Percentiles rank a stretch among this genome's conserved stretches.
These are phyloP conservation scores for Euglossa dilemma DNA, from an alignment of 1,140 invertebrate genomes.

Conservation along the genomic window DNA sequence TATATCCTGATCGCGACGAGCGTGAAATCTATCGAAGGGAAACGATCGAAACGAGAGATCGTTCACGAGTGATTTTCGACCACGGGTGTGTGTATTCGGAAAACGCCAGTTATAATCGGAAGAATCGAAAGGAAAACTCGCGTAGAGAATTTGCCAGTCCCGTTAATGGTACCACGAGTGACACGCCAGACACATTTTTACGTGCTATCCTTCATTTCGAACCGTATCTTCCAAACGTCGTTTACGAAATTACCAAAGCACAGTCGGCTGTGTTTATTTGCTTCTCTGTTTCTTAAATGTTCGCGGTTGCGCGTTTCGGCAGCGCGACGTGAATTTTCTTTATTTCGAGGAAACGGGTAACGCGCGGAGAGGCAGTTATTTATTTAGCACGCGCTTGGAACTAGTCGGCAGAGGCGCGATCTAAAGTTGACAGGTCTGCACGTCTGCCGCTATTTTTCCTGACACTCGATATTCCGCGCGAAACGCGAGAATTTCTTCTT, in stretches of 20 bases:
- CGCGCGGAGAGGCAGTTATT: not conserved
- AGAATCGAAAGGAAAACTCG: not conserved
- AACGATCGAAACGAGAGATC: not conserved
- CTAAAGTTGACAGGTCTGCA: slow-evolving; percentile 6
- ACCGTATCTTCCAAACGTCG: slow-evolving; percentile 13
- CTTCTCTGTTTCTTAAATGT: no score
- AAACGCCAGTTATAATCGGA: not conserved
- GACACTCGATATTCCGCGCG: not conserved
- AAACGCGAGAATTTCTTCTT: no score
- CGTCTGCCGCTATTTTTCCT: slow-evolving; percentile 3
- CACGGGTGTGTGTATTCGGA: no score
- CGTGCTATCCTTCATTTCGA: not conserved
- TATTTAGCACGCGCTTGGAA: slow-evolving; percentile 6
- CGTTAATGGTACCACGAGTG: not conserved
- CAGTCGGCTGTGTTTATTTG: no score
- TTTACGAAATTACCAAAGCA: no score
- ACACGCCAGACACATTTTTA: not conserved
- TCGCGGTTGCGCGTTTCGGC: no score
- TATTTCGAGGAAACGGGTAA: not conserved
- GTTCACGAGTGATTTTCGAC: not conserved
- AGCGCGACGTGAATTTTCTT: not conserved
- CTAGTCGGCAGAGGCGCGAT: not conserved
- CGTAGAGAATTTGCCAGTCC: not conserved
- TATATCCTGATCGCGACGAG: no score
- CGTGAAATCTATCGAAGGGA: no score